Conservation (phyloP, 1,140 invertebrate species). For the Pseudomyrmex gracilis region DNA sequence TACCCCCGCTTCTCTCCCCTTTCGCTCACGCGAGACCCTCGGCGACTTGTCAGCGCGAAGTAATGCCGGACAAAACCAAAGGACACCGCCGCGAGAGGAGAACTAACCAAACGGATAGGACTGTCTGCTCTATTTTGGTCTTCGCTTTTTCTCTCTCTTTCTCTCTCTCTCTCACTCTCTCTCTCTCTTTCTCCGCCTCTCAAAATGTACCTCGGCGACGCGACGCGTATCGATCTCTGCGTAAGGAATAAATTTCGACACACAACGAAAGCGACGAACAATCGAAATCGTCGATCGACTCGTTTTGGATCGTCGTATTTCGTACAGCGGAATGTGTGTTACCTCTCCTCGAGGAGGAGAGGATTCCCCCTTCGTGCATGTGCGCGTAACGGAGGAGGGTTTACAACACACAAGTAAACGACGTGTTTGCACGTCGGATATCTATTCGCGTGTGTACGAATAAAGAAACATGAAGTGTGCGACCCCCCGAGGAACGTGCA, state of each 20-base stretch:
- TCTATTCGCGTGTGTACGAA: neutral
- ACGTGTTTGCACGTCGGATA: neutral
- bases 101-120: constrained; percentile 10
- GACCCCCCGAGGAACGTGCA: neutral
- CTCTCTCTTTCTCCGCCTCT: neutral
- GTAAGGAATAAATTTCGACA: constrained; percentile 29
- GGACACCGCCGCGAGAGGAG: constrained; percentile 16
- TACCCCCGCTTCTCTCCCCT: neutral
- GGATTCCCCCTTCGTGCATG: neutral
- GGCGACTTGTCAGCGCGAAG: constrained; percentile 46
- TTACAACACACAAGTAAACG: neutral
- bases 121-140: constrained; percentile 51
- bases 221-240: constrained; percentile 39
- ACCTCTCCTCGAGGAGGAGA: neutral
- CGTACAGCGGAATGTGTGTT: neutral
- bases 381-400: neutral
- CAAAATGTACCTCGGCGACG: constrained; percentile 1
- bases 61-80: constrained; percentile 41
- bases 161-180: neutral
- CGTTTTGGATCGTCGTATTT: constrained; percentile 4
- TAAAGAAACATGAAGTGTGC: neutral
- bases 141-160: neutral
- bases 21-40: neutral
- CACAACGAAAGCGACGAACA: constrained; percentile 6
- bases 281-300: constrained; percentile 33